A percentile compares a stretch with the other conserved stretches of the same genome.
Evolutionary conservation across 2,113 vertebrate species (phyloP).

Genomic region (Psilopsiagon aurifrons): DNA sequence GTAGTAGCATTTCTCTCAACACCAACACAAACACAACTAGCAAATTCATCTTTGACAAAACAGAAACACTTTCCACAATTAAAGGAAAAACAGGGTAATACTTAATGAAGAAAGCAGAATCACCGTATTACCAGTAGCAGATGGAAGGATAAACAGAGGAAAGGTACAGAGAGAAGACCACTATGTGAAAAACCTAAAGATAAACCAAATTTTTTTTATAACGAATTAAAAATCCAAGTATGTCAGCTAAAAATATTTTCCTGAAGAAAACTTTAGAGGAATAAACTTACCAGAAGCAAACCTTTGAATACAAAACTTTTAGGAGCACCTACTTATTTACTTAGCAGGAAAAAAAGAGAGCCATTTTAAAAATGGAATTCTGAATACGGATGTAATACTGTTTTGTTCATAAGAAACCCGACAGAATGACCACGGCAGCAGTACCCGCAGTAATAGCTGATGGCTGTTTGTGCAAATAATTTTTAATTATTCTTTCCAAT

Average conservation of each 20-base stretch:
- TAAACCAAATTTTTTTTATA: background rate
- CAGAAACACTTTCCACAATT: background rate
- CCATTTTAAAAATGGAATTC: background rate
- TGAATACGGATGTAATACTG: background rate
- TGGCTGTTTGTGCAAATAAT: background rate
- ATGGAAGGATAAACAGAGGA: background rate
- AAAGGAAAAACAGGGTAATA: constrained; percentile 5
- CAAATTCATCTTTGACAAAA: constrained; percentile 61
- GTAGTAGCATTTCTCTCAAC: background rate
- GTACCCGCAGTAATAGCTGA: background rate
- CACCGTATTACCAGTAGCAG: background rate
- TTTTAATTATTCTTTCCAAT: background rate
- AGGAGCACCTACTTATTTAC: background rate
- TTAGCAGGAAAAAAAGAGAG: background rate
- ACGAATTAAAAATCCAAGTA: background rate
- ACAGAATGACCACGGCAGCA: background rate
- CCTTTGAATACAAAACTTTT: background rate
- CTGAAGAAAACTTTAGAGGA: background rate
- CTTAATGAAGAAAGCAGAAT: constrained; percentile 27
- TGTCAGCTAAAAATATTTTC: background rate
- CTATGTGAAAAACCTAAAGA: background rate
- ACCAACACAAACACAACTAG: constrained; percentile 39
- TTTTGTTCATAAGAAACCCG: background rate
- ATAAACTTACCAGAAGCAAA: background rate
- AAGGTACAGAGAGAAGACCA: background rate